Evolutionary conservation across 2,888 invertebrate species (phyloP).

Genomic region (Tryphoninae sp.): DNA sequence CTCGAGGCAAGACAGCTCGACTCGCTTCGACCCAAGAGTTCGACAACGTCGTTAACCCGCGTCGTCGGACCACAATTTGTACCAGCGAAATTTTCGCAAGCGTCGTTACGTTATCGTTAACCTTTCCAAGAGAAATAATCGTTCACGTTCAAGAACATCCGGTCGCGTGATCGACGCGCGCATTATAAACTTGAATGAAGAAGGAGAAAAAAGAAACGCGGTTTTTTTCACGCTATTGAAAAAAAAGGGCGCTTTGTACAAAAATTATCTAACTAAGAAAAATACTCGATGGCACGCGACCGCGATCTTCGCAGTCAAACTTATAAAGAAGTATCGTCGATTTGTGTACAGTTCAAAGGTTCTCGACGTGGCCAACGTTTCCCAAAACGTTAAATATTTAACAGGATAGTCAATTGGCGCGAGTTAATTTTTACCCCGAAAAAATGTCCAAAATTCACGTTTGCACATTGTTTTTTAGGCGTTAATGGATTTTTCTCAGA

Average conservation of each 20-base stretch:
- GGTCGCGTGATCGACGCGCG: background rate
- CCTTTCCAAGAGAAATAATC: constrained; percentile 22
- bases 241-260: too few species aligned
- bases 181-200: too few species aligned
- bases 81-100: constrained; percentile 29
- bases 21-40: constrained; percentile 6
- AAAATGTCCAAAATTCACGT: constrained; percentile 25
- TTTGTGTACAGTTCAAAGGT: constrained; percentile 1
- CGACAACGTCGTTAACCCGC: background rate
- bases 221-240: too few species aligned
- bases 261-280: too few species aligned
- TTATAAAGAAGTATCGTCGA: too few species aligned
- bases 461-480: constrained; percentile 16
- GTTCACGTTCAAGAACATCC: constrained; percentile 53
- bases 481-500: constrained; percentile 49
- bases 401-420: background rate
- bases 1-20: background rate
- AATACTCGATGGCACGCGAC: too few species aligned
- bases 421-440: background rate
- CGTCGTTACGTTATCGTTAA: constrained; percentile 16
- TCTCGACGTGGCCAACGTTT: background rate
- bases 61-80: background rate
- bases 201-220: too few species aligned
- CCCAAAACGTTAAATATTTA: background rate
- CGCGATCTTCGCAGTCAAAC: too few species aligned